Conservation (phyloP, 2,797 vertebrate genomes). For the Acipenser ruthenus region DNA sequence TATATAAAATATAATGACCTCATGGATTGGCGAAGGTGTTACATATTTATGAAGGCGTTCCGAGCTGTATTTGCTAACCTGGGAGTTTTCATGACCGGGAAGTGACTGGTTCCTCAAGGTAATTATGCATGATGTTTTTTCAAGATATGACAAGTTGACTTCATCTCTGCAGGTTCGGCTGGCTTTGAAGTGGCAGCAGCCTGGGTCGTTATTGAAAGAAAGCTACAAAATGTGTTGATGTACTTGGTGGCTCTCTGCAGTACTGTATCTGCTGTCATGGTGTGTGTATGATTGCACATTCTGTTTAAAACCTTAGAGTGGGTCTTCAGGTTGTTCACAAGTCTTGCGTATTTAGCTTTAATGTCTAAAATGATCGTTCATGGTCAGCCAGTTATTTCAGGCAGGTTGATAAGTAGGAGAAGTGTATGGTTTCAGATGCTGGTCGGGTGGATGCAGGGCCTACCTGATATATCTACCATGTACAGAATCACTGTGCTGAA, state of each 20-base stretch:
- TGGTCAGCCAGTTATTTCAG: too few relatives aligned
- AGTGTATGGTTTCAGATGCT: too few relatives aligned
- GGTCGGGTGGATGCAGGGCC: too few relatives aligned
- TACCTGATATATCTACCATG: too few relatives aligned
- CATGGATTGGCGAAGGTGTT: constrained; percentile 46
- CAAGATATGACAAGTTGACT: constrained; percentile 7
- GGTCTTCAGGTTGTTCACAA: too few relatives aligned
- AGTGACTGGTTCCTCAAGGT: constrained; percentile 13
- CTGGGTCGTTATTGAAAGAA: not conserved
- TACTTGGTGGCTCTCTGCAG: not conserved
- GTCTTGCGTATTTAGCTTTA: too few relatives aligned
- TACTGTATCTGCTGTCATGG: too few relatives aligned
- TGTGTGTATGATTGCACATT: too few relatives aligned
- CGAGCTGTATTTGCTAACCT: constrained; percentile 43
- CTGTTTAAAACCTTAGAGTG: too few relatives aligned
- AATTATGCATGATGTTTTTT: constrained; percentile 10
- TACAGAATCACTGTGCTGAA: too few relatives aligned
- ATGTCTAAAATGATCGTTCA: too few relatives aligned
- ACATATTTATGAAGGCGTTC: constrained; percentile 40
- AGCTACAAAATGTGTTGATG: not conserved
- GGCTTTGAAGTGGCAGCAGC: constrained; percentile 5
- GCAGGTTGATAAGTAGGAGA: too few relatives aligned
- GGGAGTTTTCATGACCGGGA: constrained; percentile 37
- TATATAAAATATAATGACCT: constrained; percentile 33
- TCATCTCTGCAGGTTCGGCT: not conserved